Evolutionary conservation across 2,888 invertebrate genomes (phyloP), one percentile per base, ranked within the genome.

Genomic region (Lithosia quadra): DNA sequence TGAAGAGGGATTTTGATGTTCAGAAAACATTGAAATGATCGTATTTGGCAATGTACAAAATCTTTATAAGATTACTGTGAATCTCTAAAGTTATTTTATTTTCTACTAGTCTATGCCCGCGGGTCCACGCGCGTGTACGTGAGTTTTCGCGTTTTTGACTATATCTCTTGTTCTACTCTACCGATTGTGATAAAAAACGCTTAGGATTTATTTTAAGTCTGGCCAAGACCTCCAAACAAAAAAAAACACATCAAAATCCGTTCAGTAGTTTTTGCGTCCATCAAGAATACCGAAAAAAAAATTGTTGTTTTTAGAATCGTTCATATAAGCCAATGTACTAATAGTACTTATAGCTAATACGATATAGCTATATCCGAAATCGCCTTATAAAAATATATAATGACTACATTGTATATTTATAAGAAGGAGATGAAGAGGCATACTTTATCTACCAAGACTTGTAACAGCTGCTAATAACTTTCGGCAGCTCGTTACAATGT

Each of bases 1-100:
- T 66, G 69, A 67, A 71, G 69, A 74, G 63, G 57, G 64, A 67
- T 65, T 67, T 65, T 1, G 61, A 61, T 68, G 9, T 63, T 49
- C 64, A 43, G 0, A 59, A 67, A 39, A 67, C 68, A 71, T 65
- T 65, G 58, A 33, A 55, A 69, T n/a, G 7, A 36, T 61, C 55
- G 67, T 34, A 43, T 69, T 68, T 63, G 22, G 33, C 58, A 59
- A 43, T 57, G 55, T 58, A 57, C 49, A 28, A 59, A 65, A n/a
- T 49, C 56, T 64, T 65, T 63, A 53, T 53, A 56, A 56, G 56
- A 28, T 56, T 56, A 56, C 56, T 15, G 49, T 49, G 15, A 24
- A 56, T 15, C 24, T 56, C 11, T 22, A 22, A 56, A 56, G 28
- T 56, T 28, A 8, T 24, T 15, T 56, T 28, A n/a, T 33, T 13